Conservation (phyloP, 2,888 invertebrate species). For the Aleiodes alternator region DNA sequence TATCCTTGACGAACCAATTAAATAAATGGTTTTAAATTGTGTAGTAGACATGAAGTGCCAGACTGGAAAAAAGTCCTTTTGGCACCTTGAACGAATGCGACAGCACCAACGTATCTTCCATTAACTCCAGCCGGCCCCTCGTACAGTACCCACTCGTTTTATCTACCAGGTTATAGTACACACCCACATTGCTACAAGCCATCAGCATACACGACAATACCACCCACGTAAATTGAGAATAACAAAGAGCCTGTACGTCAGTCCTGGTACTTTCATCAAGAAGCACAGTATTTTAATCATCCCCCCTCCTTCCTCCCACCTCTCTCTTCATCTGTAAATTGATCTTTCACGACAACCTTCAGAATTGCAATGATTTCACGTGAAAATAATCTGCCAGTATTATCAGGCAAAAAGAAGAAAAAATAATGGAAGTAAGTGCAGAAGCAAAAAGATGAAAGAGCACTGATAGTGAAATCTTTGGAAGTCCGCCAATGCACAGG, state of each 20-base stretch:
- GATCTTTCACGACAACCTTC: conserved; percentile 52
- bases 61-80: conserved; percentile 16
- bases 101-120: conserved; percentile 60
- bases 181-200: background rate
- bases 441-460: background rate
- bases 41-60: conserved; percentile 23
- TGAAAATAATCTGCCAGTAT: no score
- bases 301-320: conserved; percentile 20
- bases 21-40: conserved; percentile 64
- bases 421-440: conserved; percentile 2
- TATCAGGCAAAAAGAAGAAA: background rate
- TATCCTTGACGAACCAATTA: conserved; percentile 63
- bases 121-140: conserved; percentile 56
- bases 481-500: conserved; percentile 46
- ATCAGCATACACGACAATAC: background rate
- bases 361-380: conserved; percentile 18
- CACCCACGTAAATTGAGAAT: conserved; percentile 53
- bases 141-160: background rate
- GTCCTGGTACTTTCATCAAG: conserved; percentile 63
- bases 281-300: no score
- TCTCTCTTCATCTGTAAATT: conserved; percentile 45
- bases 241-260: conserved; percentile 59
- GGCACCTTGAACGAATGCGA: conserved; percentile 14
- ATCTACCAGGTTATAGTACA: background rate
- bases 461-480: conserved; percentile 41